These are phyloP conservation scores for Balanococcus diminutus DNA, from an alignment of 2,888 invertebrate genomes.

Conservation along the genomic window DNA sequence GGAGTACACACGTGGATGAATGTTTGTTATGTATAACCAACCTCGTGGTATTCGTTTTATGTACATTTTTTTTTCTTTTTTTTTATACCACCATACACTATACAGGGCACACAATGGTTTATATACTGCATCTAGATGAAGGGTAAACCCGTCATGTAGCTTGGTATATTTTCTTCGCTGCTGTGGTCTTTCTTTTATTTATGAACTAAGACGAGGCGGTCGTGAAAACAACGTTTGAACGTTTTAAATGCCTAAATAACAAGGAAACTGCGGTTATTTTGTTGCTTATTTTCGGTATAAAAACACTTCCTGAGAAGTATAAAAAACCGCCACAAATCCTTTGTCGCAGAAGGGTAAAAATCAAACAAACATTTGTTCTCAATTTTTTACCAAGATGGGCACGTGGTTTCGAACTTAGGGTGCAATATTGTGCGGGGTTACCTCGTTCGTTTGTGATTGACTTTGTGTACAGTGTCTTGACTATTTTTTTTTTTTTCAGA, in stretches of 20 bases:
- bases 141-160: not conserved
- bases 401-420: too few relatives aligned
- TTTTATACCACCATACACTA: not conserved
- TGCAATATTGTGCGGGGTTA: too few relatives aligned
- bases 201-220: not conserved
- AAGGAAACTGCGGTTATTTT: not conserved
- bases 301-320: not conserved
- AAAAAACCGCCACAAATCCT: not conserved
- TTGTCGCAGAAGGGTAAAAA: not conserved
- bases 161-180: not conserved
- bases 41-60: not conserved
- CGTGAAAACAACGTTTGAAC: not conserved
- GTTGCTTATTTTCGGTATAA: not conserved
- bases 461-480: too few relatives aligned
- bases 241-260: constrained; percentile 13
- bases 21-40: not conserved
- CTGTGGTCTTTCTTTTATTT: constrained; percentile 3
- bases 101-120: too few relatives aligned
- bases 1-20: not conserved
- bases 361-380: not conserved
- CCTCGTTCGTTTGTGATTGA: too few relatives aligned
- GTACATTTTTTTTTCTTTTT: not conserved
- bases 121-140: not conserved
- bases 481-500: too few relatives aligned
- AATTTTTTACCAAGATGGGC: not conserved